Conservation (phyloP, 2,888 invertebrate species). For the Ypsolopha sequella region DNA sequence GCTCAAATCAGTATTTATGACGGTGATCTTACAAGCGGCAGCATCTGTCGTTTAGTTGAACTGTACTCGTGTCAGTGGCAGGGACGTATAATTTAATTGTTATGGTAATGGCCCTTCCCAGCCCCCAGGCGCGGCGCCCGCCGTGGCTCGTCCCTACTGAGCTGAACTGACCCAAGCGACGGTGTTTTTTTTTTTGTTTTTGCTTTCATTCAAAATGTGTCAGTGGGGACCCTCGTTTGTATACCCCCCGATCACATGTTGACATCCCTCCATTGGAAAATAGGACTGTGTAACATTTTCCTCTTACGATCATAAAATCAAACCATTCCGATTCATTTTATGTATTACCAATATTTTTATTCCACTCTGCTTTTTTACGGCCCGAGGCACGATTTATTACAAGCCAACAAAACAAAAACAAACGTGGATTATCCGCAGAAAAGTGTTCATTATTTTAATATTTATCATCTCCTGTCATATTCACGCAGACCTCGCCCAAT, state of each 20-base stretch:
- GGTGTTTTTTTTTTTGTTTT: conserved; percentile 23
- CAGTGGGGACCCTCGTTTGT: conserved; percentile 33
- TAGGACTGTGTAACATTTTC: conserved; percentile 11
- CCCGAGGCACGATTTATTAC: not conserved
- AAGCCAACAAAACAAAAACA: not conserved
- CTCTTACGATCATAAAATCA: not conserved
- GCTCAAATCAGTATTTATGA: conserved; percentile 22
- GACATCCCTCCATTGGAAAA: conserved; percentile 19
- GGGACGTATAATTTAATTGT: conserved; percentile 32
- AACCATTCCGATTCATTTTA: not conserved
- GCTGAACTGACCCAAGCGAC: not conserved
- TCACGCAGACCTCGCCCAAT: not conserved
- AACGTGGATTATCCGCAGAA: not conserved
- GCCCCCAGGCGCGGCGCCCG: conserved; percentile 8
- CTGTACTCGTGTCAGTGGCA: conserved; percentile 27
- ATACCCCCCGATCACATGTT: conserved; percentile 22
- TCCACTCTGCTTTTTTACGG: not conserved
- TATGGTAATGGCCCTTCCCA: conserved; percentile 33
- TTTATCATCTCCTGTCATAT: not conserved
- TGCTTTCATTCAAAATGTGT: conserved; percentile 39
- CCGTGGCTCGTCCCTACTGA: conserved; percentile 10
- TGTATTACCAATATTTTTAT: not conserved
- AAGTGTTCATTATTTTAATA: not conserved
- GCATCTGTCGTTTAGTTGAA: conserved; percentile 27
- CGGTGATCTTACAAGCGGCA: conserved; percentile 20